A percentile compares a stretch with the other conserved stretches of the same genome.
Evolutionary conservation across 2,797 vertebrate species (phyloP).

Genomic region (Sebastiscus tertius): DNA sequence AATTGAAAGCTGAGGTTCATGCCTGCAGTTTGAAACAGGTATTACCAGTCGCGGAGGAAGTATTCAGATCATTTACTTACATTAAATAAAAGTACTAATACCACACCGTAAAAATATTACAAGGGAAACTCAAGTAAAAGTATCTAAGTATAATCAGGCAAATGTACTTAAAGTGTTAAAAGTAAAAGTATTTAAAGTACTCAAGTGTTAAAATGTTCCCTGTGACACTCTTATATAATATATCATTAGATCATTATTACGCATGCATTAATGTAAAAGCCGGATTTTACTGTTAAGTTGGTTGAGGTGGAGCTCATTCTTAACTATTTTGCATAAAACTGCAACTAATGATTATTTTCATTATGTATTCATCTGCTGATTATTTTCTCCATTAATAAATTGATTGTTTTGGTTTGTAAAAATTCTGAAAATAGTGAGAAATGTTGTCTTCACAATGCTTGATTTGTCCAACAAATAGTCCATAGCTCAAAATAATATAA

Average conservation of each 20-base stretch:
- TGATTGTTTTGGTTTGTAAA: not conserved
- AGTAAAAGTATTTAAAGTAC: not conserved
- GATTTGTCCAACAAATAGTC: too few species aligned
- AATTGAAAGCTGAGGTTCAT: not conserved
- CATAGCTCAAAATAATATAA: too few species aligned
- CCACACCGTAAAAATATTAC: not conserved
- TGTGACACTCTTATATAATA: not conserved
- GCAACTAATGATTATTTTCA: not conserved
- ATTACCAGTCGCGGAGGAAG: not conserved
- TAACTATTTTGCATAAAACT: not conserved
- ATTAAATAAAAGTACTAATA: not conserved
- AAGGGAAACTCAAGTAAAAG: too few species aligned
- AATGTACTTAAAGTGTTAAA: not conserved
- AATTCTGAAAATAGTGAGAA: not conserved
- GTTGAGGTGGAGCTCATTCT: not conserved
- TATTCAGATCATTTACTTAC: not conserved
- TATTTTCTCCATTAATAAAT: not conserved
- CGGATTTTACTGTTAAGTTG: not conserved
- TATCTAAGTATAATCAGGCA: too few species aligned
- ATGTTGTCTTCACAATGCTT: too few species aligned
- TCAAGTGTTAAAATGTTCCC: not conserved
- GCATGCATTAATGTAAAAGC: not conserved
- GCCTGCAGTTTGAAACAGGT: not conserved
- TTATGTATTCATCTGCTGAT: not conserved
- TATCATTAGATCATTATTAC: not conserved